Evolutionary conservation across 1,140 invertebrate genomes (phyloP).

Genomic region (Nasonia giraulti): DNA sequence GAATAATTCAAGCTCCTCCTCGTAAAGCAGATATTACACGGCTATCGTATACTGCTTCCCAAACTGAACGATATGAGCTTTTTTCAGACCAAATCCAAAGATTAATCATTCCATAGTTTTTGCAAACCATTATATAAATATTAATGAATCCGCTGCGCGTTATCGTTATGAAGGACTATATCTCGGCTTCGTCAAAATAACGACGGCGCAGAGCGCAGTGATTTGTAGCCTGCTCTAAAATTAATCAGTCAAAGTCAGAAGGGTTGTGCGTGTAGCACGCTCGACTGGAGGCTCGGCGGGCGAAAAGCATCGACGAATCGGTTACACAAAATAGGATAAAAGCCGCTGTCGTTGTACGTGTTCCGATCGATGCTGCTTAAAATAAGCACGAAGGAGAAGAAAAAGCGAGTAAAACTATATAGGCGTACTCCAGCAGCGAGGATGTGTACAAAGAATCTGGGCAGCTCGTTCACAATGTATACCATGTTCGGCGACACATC

Average conservation of each 20-base stretch:
- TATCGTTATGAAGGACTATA: too few species aligned
- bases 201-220: neutral
- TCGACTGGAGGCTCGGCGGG: neutral
- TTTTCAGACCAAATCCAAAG: too few species aligned
- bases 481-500: neutral
- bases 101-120: too few species aligned
- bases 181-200: neutral
- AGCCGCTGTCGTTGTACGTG: neutral
- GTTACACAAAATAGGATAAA: slow-evolving; percentile 14
- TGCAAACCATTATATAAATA: too few species aligned
- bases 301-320: neutral
- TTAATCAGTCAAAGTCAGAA: slow-evolving; percentile 12
- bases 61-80: too few species aligned
- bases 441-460: neutral
- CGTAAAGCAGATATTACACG: neutral
- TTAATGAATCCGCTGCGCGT: too few species aligned
- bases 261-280: neutral
- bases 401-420: neutral
- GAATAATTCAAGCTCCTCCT: neutral
- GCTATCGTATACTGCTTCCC: neutral
- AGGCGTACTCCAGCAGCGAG: neutral
- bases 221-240: neutral
- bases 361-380: neutral
- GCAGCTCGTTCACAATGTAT: neutral
- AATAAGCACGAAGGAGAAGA: neutral